Evolutionary conservation across 1,140 invertebrate species (phyloP).

Genomic region (Drosophila pruinosa): DNA sequence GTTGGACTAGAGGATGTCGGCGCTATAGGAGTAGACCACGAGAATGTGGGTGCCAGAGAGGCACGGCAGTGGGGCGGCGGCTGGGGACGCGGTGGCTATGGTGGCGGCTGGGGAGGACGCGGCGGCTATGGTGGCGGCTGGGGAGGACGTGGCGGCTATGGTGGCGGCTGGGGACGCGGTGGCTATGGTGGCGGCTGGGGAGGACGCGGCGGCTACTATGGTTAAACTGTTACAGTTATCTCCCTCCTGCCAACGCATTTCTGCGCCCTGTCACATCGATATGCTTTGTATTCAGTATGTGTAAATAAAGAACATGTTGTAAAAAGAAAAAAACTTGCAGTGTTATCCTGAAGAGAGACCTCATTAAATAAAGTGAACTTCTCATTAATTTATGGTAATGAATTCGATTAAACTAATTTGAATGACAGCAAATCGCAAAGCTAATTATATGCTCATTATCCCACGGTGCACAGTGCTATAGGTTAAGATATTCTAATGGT

Average conservation of each 20-base stretch:
- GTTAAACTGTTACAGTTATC: neutral
- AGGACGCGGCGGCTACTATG: conserved; percentile 4
- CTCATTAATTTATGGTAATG: neutral
- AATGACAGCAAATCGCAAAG: neutral
- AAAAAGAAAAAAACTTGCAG: conserved; percentile 12
- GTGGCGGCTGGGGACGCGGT: neutral
- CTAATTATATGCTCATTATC: conserved; percentile 8
- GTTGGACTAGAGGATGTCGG: conserved; percentile 37
- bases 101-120: conserved; percentile 19
- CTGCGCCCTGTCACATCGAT: neutral
- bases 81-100: neutral
- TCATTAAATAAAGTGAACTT: neutral
- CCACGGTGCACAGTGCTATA: neutral
- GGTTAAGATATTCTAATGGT: too few species aligned
- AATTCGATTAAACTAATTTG: neutral
- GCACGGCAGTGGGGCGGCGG: conserved; percentile 27
- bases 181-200: conserved; percentile 1
- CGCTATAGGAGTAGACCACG: conserved; percentile 47
- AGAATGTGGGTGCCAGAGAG: conserved; percentile 33
- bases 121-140: conserved; percentile 31
- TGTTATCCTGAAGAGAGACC: neutral
- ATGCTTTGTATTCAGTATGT: conserved; percentile 1
- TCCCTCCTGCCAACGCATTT: neutral
- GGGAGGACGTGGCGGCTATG: conserved; percentile 18
- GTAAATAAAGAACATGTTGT: conserved; percentile 38